phyloP scores from a whole-genome alignment of 2,888 invertebrate species.

The Trachelus tabidus region DNA sequence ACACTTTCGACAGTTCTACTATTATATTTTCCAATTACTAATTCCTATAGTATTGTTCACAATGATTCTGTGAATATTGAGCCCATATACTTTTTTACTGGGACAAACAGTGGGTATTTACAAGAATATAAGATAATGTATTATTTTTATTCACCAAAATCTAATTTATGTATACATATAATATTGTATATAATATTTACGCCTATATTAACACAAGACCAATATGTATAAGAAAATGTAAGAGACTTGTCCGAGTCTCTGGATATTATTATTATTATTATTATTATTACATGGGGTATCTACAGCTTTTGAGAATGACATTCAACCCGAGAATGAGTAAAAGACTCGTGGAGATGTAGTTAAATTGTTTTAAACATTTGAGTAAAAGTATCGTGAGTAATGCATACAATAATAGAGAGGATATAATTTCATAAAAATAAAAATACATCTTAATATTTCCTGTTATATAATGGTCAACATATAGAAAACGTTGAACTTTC shows the following conservation, averaged over 20 bases:
- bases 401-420: background rate
- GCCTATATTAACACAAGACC: background rate
- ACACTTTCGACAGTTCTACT: background rate
- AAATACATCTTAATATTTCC: background rate
- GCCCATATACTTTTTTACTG: too few species aligned
- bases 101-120: background rate
- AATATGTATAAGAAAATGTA: background rate
- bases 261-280: background rate
- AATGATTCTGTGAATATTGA: background rate
- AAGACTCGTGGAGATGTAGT: background rate
- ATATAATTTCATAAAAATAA: background rate
- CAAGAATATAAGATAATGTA: background rate
- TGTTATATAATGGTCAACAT: background rate
- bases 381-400: background rate
- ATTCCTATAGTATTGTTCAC: background rate
- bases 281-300: conserved; percentile 3
- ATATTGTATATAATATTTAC: background rate
- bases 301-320: conserved; percentile 1
- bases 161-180: background rate
- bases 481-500: background rate
- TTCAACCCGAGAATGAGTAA: background rate
- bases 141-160: background rate
- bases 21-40: background rate
- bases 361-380: background rate
- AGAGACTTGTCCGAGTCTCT: background rate